Base-by-base conservation (phyloP, 1,140 invertebrate genomes). In the Drosophila funebris region DNA sequence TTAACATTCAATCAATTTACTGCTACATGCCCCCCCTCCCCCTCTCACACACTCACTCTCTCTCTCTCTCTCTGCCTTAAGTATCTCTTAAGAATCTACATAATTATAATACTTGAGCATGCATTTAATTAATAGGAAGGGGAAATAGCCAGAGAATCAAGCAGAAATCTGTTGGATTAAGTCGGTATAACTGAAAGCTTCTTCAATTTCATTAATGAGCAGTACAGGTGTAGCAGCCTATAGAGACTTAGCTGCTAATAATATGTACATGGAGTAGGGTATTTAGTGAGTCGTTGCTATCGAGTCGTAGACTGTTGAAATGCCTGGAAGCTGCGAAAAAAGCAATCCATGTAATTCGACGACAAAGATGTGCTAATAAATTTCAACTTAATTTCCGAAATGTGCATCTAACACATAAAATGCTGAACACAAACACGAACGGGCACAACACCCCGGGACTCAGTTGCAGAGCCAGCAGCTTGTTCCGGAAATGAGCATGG, bases 351-450 rank as follows among this genome's bases (percentile, higher is more conserved):
- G 74, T 73, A 73, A 68, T 69, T 69, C 81, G 77, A 82, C 82
- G 82, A 87, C 82, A 87, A 85, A 85, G 82, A 85, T 82, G 82
- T 85, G 82, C 82, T 85, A 85, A 85, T 85, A 85, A 85, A 85
- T 85, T 85, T 87, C 82, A 85, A 85, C 82, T 85, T 85, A 85
- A 85, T 85, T 85, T 85, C 82, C 82, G 82, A 85, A 85, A 85
- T 85, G 82, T 85, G 82, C 82, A 85, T 82, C 82, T 87, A 87
- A 87, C 78, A 85, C 82, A 85, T 87, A 85, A 85, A 85, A 85
- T 78, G 58, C 69, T 71, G 60, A 60, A 46, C 61, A 43, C 60
- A 62, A 66, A 63, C 43, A 67, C 60, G 46, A 14, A 5, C 54
- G 18, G 33, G 22, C 54, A 46, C 53, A 14, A 36, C 52, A 8